phyloP scores from a whole-genome alignment of 2,888 invertebrate genomes.

The Azorinus chamasolen region DNA sequence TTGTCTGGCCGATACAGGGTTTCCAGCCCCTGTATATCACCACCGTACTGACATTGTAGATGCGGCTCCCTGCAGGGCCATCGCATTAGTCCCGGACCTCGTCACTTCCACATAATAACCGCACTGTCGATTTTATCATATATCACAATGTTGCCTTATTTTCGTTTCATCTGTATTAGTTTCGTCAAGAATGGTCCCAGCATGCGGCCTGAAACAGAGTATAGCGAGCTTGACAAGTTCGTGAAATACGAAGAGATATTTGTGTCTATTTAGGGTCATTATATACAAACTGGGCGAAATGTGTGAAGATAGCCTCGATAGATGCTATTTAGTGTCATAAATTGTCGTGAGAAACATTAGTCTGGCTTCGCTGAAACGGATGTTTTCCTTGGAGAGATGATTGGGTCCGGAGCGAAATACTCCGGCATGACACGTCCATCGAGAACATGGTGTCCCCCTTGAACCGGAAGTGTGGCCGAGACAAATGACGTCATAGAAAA shows the following conservation, averaged over 20 bases:
- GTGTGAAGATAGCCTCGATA: constrained; percentile 43
- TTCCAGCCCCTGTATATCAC: too few relatives aligned
- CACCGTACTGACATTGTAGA: too few relatives aligned
- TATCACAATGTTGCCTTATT: constrained; percentile 35
- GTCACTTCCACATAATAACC: constrained; percentile 33
- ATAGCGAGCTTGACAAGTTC: constrained; percentile 41
- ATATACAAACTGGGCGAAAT: constrained; percentile 31
- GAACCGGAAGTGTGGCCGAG: too few relatives aligned
- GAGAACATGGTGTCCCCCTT: too few relatives aligned
- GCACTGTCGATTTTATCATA: constrained; percentile 39
- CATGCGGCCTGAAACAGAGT: constrained; percentile 51
- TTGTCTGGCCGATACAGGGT: too few relatives aligned
- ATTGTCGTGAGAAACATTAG: constrained; percentile 49
- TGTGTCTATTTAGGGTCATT: constrained; percentile 52
- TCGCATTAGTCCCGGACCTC: neutral
- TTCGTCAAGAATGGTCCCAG: constrained; percentile 56
- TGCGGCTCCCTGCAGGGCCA: neutral
- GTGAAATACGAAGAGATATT: constrained; percentile 43
- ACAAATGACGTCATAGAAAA: too few relatives aligned
- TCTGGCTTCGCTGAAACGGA: too few relatives aligned
- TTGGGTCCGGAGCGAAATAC: too few relatives aligned
- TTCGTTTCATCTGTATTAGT: constrained; percentile 52
- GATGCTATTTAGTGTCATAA: constrained; percentile 28
- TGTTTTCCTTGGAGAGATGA: too few relatives aligned
- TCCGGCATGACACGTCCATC: too few relatives aligned